These are phyloP conservation scores for Hofmannophila pseudospretella DNA, from an alignment of 2,888 invertebrate genomes.

Conservation along the genomic window DNA sequence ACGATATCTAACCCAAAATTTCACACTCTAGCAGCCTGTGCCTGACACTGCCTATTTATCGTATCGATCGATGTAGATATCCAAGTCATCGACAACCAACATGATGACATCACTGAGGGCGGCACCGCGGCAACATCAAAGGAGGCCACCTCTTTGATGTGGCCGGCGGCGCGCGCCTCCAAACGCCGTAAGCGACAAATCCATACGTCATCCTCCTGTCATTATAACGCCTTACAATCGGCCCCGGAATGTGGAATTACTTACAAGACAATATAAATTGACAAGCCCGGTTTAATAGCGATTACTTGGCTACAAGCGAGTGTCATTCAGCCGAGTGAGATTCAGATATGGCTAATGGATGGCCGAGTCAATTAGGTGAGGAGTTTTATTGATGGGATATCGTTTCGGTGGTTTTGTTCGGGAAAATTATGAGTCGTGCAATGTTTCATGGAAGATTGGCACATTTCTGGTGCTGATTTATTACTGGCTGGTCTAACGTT, in stretches of 20 bases:
- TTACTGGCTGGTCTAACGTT: too few species aligned
- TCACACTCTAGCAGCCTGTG: too few species aligned
- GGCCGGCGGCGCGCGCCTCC: constrained; percentile 75
- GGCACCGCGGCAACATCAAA: constrained; percentile 74
- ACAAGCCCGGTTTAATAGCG: constrained; percentile 66
- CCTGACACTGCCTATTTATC: too few species aligned
- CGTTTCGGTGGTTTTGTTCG: too few species aligned
- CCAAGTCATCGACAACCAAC: constrained; percentile 23
- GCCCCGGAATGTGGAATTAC: constrained; percentile 72
- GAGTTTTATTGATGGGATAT: constrained; percentile 8
- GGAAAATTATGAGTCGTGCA: too few species aligned
- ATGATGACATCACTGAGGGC: constrained; percentile 46
- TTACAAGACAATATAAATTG: constrained; percentile 77
- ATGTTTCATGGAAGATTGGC: too few species aligned
- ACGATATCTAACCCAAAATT: too few species aligned
- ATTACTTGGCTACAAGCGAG: constrained; percentile 40
- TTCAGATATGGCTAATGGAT: constrained; percentile 21
- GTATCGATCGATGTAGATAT: constrained; percentile 33
- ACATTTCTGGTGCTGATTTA: too few species aligned
- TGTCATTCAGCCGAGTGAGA: constrained; percentile 24
- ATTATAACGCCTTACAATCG: constrained; percentile 77
- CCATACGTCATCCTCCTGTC: constrained; percentile 78
- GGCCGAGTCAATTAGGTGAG: constrained; percentile 27
- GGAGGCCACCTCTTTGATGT: constrained; percentile 77
- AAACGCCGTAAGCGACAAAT: constrained; percentile 78